Evolutionary conservation across 2,797 vertebrate genomes (phyloP).

Genomic region (Brachymystax lenok): DNA sequence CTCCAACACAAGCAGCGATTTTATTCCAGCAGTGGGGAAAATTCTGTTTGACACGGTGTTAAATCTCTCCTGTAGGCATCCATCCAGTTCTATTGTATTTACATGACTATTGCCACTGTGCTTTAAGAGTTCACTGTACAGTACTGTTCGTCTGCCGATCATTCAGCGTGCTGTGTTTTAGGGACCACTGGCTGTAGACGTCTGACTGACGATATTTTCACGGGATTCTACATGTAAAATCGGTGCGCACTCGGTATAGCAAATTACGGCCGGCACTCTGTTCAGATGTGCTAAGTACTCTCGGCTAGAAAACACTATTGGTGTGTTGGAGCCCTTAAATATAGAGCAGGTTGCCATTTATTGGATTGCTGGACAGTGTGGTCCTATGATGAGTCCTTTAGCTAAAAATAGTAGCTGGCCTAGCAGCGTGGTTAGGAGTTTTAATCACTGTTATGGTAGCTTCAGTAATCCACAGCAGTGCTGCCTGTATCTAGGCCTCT

Average conservation of each 20-base stretch:
- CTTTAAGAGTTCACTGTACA: not conserved
- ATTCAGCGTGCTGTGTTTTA: too few relatives aligned
- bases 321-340: constrained; percentile 13
- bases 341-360: constrained; percentile 55
- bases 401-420: constrained; percentile 74
- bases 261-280: too few relatives aligned
- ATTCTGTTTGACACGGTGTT: not conserved
- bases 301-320: too few relatives aligned
- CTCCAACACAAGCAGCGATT: constrained; percentile 1
- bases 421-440: constrained; percentile 68
- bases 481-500: constrained; percentile 56
- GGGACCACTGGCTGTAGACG: too few relatives aligned
- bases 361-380: constrained; percentile 63
- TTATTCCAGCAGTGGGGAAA: not conserved
- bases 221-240: too few relatives aligned
- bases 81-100: not conserved
- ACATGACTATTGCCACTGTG: not conserved
- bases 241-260: too few relatives aligned
- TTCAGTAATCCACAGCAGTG: constrained; percentile 71
- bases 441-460: constrained; percentile 76
- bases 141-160: not conserved
- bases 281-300: too few relatives aligned
- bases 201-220: too few relatives aligned
- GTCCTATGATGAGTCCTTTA: constrained; percentile 68
- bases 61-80: not conserved